Base-by-base conservation (phyloP, 2,888 invertebrate species). In the Heteropelma amictum region DNA sequence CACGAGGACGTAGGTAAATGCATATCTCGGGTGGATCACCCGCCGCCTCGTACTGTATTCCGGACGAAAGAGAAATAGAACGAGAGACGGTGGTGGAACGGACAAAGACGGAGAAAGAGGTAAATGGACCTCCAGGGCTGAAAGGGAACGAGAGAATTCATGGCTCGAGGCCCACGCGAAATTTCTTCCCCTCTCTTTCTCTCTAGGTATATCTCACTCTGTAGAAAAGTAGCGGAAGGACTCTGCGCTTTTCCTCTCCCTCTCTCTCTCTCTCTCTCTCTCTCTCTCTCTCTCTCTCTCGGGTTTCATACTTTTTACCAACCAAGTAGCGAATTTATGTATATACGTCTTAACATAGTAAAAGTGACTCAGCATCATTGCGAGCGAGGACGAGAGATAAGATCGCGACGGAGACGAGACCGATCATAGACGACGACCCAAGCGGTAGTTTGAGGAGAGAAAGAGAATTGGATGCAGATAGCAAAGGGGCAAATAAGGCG, bases 61-160 rank as follows among this genome's bases (percentile, higher is more conserved):
- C 26, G 63, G 69, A 63, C 30, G 19, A 21, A 56, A 53, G 45
- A 51, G 67, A 72, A 67, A 40, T 56, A 61, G 72, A 53, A 40
- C 49, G 61, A 64, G 47, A 30, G 14, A 35, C 8, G 21, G 42
- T 51, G 45, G 35, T 8, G 30, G 10, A 35, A 19, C 30, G 19
- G 21, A 53, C 45, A 63, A 68, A 33, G 56, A 61, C 67, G 63
- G 53, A 70, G 71, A 61, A 70, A 69, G 70, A 73, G 73, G 73
- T 73, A 77, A 77, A 77, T 73, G 77, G 79, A 78, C 79, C 79
- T 78, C 78, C 78, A 75, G 78, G 73, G 78, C 77, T 76, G 77
- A 77, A 54, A 63, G 35, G 40, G 67, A 70, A 40, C 35, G 58
- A 14, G 60, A 40, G 47, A 6, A 12, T 30, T n/a, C n/a, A n/a